These are phyloP conservation scores for Callosobruchus maculatus DNA, from an alignment of 2,888 invertebrate species.

Conservation along the genomic window DNA sequence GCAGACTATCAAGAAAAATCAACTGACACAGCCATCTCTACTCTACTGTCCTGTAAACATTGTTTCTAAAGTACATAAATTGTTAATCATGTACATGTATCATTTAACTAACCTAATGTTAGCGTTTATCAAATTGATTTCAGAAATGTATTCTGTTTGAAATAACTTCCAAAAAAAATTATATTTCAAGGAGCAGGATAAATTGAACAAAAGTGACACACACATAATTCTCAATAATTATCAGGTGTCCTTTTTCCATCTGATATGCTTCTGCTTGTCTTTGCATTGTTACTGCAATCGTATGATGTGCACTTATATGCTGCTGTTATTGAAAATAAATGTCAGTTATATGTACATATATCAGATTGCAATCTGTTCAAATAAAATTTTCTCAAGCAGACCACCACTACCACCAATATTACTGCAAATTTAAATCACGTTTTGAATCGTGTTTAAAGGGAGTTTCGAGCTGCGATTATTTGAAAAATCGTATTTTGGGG, in stretches of 20 bases:
- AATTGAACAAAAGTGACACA: background rate
- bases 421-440: no score
- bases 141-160: background rate
- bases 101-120: background rate
- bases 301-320: background rate
- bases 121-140: background rate
- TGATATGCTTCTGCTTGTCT: background rate
- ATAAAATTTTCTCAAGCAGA: background rate
- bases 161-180: background rate
- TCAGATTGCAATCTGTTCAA: background rate
- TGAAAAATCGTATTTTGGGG: no score
- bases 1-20: no score
- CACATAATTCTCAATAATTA: background rate
- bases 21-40: no score
- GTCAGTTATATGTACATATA: background rate
- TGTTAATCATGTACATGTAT: background rate
- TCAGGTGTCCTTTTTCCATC: background rate
- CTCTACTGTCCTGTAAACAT: no score
- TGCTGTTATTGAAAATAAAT: background rate
- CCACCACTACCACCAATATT: no score
- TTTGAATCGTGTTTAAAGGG: no score
- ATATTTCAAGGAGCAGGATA: background rate
- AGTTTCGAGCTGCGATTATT: no score
- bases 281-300: background rate
- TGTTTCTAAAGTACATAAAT: no score